Evolutionary conservation across 2,797 vertebrate genomes (phyloP).

Genomic region (Xyrichtys novacula): DNA sequence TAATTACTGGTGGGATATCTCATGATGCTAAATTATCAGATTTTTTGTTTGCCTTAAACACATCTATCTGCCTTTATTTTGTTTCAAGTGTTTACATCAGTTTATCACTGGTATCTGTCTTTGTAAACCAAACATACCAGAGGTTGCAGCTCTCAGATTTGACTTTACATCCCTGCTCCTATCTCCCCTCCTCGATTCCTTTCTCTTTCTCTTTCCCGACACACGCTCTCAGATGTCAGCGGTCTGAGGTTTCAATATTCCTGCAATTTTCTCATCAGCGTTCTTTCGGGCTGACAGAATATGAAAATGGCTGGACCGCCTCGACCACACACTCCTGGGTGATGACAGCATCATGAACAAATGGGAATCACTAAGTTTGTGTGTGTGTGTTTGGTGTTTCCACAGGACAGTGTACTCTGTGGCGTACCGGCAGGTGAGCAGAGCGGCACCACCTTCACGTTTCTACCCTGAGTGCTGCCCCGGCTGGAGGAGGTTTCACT

Average conservation of each 20-base stretch:
- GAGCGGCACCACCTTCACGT: slow-evolving; percentile 39
- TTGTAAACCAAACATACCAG: slow-evolving; percentile 40
- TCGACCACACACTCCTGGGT: slow-evolving; percentile 3
- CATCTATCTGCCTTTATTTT: background rate
- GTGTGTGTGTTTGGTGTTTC: slow-evolving; percentile 38
- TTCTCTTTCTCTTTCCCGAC: slow-evolving; percentile 33
- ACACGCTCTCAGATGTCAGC: slow-evolving; percentile 44
- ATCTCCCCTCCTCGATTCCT: slow-evolving; percentile 5
- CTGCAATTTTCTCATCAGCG: slow-evolving; percentile 26
- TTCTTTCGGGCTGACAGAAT: slow-evolving; percentile 25
- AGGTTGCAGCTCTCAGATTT: slow-evolving; percentile 31
- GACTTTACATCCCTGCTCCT: slow-evolving; percentile 14
- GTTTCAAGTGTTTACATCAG: slow-evolving; percentile 9
- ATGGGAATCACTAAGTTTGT: background rate
- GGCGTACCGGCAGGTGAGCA: slow-evolving; percentile 85
- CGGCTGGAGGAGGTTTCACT: slow-evolving; percentile 87
- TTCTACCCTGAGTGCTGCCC: slow-evolving; percentile 88
- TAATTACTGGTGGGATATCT: background rate
- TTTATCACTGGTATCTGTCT: slow-evolving; percentile 19
- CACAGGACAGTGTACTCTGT: slow-evolving; percentile 90
- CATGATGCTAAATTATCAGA: background rate
- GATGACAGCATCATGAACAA: slow-evolving; percentile 28
- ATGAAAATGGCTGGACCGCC: slow-evolving; percentile 6
- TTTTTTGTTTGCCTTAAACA: slow-evolving; percentile 14
- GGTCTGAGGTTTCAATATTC: slow-evolving; percentile 31